These are phyloP conservation scores for Drosophila meridionalis DNA, from an alignment of 2,888 invertebrate genomes.

Conservation along the genomic window DNA sequence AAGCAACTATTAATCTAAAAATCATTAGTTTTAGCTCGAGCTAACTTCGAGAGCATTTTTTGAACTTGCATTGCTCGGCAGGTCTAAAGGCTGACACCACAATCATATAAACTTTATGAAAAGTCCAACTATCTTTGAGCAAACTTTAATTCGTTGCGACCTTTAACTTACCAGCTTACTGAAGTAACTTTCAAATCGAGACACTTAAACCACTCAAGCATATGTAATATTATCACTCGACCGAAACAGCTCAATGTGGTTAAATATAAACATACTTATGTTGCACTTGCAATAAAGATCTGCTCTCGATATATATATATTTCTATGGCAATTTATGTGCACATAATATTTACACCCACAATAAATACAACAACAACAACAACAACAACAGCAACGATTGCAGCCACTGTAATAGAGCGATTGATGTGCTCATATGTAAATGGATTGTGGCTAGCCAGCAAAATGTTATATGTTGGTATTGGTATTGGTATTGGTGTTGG, in stretches of 20 bases:
- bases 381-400: not conserved
- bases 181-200: not conserved
- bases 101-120: not conserved
- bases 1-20: too few relatives aligned
- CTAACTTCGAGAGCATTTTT: too few relatives aligned
- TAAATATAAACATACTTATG: not conserved
- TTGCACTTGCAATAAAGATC: not conserved
- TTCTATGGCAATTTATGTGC: slow-evolving; percentile 12
- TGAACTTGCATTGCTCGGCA: not conserved
- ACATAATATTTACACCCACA: slow-evolving; percentile 14
- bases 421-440: slow-evolving; percentile 32
- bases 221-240: too few relatives aligned
- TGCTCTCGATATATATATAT: not conserved
- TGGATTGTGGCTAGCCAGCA: slow-evolving; percentile 41
- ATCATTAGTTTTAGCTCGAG: too few relatives aligned
- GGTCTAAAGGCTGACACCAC: not conserved
- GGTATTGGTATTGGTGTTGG: slow-evolving; percentile 4
- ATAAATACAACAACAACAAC: slow-evolving; percentile 8
- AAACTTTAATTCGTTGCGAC: too few relatives aligned
- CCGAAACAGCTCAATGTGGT: not conserved
- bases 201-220: not conserved
- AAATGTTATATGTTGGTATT: slow-evolving; percentile 38
- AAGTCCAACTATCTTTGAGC: not conserved
- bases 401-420: slow-evolving; percentile 10
- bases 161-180: not conserved